Evolutionary conservation across 1,140 invertebrate species (phyloP).

Genomic region (Orchestia grillus): DNA sequence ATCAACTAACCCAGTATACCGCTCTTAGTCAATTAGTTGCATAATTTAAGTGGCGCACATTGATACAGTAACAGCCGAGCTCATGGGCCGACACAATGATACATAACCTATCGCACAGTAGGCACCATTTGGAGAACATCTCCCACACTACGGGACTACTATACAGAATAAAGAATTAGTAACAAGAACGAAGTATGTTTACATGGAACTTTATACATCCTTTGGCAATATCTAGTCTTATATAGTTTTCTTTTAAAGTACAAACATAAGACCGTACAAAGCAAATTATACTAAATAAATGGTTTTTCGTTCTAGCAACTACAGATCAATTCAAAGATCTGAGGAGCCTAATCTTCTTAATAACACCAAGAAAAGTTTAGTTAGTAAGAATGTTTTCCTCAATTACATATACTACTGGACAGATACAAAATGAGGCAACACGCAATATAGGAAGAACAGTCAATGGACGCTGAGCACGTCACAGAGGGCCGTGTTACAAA

Average conservation of each 20-base stretch:
- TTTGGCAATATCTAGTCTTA: conserved; percentile 56
- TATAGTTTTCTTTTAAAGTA: conserved; percentile 12
- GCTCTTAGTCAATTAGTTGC: not conserved
- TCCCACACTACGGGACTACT: not conserved
- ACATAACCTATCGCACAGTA: not conserved
- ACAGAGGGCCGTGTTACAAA: not conserved
- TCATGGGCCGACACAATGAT: not conserved
- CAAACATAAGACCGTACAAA: not conserved
- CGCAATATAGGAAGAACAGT: not conserved
- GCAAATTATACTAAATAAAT: not conserved
- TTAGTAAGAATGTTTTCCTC: not conserved
- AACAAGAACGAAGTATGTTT: conserved; percentile 8
- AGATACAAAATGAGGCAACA: conserved; percentile 9
- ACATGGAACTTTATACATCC: conserved; percentile 39
- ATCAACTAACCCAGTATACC: not conserved
- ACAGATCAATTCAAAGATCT: not conserved
- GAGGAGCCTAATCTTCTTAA: not conserved
- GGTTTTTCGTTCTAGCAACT: not conserved
- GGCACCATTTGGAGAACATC: conserved; percentile 36
- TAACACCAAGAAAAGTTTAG: not conserved
- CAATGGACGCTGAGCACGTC: not conserved
- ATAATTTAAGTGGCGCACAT: not conserved
- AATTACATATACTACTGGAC: not conserved
- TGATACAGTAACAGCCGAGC: not conserved
- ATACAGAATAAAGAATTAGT: conserved; percentile 45